Percentiles rank a stretch among this genome's conserved stretches.
Conservation (phyloP, 1,140 invertebrate species). For the Paracyclopina nana region DNA sequence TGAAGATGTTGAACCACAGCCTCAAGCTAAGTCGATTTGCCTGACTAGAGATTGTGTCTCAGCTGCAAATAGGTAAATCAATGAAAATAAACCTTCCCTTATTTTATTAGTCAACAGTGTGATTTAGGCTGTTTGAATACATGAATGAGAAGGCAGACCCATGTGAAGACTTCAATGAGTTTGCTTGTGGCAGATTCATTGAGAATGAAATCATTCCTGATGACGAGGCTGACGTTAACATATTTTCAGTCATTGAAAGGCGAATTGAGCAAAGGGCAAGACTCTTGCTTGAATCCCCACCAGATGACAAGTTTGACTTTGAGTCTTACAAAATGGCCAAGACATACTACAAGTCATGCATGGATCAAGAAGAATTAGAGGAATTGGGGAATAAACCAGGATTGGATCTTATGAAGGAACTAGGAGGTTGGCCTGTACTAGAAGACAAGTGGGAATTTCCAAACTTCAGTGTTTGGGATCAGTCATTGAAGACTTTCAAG, state of each 20-base stretch:
- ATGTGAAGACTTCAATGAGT: conserved; percentile 71
- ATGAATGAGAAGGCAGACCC: conserved; percentile 52
- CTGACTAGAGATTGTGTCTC: no score
- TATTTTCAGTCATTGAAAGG: no score
- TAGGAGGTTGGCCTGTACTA: neutral
- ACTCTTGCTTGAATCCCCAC: conserved; percentile 45
- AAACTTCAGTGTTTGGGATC: neutral
- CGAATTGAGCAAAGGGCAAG: no score
- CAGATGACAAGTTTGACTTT: conserved; percentile 38
- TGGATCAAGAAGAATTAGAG: neutral
- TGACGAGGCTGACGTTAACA: conserved; percentile 54
- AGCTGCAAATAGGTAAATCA: no score
- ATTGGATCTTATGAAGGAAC: neutral
- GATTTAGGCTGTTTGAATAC: conserved; percentile 44
- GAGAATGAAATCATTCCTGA: conserved; percentile 49
- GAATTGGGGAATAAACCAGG: no score
- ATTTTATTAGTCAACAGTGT: no score
- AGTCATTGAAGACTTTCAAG: neutral
- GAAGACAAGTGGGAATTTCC: neutral
- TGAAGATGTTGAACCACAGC: no score
- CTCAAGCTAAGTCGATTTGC: no score
- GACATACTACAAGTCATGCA: neutral
- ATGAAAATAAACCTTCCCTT: no score
- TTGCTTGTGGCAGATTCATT: conserved; percentile 53
- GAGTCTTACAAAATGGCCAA: conserved; percentile 5